Percentiles rank a stretch among this genome's conserved stretches.
Evolutionary conservation across 2,888 invertebrate genomes (phyloP).

Genomic region (Sinhomidia bicolor): DNA sequence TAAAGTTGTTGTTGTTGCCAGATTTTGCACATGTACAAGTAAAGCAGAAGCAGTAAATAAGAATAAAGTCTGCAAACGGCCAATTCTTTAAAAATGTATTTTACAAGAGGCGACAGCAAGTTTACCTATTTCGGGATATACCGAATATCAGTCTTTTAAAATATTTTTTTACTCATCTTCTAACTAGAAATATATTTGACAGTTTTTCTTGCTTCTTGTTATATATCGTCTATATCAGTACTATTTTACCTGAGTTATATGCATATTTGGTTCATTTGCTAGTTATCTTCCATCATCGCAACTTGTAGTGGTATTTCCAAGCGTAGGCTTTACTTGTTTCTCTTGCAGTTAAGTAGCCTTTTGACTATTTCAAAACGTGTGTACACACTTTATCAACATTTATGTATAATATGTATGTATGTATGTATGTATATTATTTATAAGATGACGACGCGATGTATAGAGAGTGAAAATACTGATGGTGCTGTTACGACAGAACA

Average conservation of each 20-base stretch:
- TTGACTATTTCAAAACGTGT: constrained; percentile 17
- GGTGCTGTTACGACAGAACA: background rate
- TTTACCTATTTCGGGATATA: background rate
- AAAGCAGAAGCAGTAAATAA: background rate
- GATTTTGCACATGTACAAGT: background rate
- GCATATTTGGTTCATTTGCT: constrained; percentile 54
- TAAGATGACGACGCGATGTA: background rate
- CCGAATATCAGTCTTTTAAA: background rate
- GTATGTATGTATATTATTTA: no score
- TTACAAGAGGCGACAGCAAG: background rate
- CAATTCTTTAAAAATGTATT: background rate
- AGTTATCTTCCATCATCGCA: constrained; percentile 50
- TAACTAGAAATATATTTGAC: background rate
- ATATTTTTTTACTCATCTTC: background rate
- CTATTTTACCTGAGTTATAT: constrained; percentile 4
- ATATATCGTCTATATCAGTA: background rate
- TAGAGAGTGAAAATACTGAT: background rate
- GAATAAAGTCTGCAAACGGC: background rate
- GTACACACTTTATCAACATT: background rate
- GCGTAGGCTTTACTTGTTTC: constrained; percentile 54
- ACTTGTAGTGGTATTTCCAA: constrained; percentile 33
- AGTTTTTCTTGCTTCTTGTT: background rate
- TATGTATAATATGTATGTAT: no score
- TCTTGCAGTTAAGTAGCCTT: background rate
- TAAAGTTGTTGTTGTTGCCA: background rate